Evolutionary conservation across 2,888 invertebrate genomes (phyloP).

Genomic region (Limnephilus rhombicus): DNA sequence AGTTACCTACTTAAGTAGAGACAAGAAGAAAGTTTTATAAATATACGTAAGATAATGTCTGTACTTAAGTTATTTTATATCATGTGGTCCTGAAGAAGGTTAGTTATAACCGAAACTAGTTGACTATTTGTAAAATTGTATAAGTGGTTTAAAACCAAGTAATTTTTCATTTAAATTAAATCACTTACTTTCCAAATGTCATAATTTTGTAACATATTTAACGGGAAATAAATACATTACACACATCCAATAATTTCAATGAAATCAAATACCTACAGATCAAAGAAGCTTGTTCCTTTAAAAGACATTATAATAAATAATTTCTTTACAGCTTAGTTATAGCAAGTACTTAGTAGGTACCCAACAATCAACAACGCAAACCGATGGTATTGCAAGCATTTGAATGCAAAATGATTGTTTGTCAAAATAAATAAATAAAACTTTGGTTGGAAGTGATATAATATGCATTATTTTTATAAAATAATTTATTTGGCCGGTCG

Average conservation of each 20-base stretch:
- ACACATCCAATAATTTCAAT: background rate
- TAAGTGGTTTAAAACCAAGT: no score
- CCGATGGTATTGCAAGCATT: background rate
- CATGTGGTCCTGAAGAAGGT: no score
- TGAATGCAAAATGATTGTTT: background rate
- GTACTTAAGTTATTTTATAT: no score
- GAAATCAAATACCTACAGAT: background rate
- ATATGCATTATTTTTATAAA: constrained; percentile 15
- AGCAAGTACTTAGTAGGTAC: background rate
- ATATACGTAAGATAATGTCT: no score
- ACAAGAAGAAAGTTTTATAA: no score
- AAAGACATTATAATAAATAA: background rate
- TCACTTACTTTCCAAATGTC: background rate
- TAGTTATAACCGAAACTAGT: no score
- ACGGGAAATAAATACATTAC: background rate
- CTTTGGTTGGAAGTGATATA: background rate
- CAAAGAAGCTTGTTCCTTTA: background rate
- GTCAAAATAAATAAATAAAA: background rate
- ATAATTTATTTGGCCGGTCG: constrained; percentile 25
- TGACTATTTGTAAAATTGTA: no score
- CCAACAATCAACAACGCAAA: background rate
- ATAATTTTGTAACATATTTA: background rate
- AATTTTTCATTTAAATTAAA: background rate
- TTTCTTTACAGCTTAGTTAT: background rate
- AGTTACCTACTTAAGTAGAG: no score